These are phyloP conservation scores for Odobenus rosmarus DNA, from an alignment of 2,113 vertebrate genomes.

Conservation along the genomic window DNA sequence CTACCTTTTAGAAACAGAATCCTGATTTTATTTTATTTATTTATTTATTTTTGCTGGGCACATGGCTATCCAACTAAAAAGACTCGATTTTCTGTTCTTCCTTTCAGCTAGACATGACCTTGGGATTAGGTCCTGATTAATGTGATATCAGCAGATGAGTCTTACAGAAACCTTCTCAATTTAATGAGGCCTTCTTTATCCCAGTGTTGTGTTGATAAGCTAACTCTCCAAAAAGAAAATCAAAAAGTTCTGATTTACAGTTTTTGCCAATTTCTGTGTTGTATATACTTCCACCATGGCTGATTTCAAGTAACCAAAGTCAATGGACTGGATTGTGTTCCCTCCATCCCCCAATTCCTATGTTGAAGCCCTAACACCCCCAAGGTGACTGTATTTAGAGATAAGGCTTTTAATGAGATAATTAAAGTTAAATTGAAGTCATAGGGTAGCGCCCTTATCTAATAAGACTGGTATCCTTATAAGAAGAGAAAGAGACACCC, in stretches of 20 bases:
- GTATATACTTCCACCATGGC: background rate
- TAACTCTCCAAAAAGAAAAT: background rate
- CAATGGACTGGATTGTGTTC: background rate
- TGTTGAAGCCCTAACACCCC: background rate
- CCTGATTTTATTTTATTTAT: background rate
- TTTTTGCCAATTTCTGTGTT: background rate
- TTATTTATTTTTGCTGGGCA: background rate
- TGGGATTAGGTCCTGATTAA: background rate
- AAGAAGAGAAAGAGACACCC: background rate
- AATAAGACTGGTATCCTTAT: background rate
- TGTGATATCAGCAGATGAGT: background rate
- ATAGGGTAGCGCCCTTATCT: background rate
- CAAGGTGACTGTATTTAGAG: no score
- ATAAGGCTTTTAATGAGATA: background rate
- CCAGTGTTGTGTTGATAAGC: background rate
- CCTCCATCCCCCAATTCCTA: background rate
- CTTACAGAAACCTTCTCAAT: background rate
- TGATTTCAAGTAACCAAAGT: background rate
- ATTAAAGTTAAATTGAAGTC: background rate
- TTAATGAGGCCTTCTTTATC: background rate
- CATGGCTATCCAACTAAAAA: background rate
- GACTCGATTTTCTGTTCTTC: background rate
- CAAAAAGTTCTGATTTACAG: background rate
- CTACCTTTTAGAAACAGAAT: background rate
- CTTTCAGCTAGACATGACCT: background rate